phyloP scores from a whole-genome alignment of 64 coral and sea anemone species.

The Montipora efflorescens region DNA sequence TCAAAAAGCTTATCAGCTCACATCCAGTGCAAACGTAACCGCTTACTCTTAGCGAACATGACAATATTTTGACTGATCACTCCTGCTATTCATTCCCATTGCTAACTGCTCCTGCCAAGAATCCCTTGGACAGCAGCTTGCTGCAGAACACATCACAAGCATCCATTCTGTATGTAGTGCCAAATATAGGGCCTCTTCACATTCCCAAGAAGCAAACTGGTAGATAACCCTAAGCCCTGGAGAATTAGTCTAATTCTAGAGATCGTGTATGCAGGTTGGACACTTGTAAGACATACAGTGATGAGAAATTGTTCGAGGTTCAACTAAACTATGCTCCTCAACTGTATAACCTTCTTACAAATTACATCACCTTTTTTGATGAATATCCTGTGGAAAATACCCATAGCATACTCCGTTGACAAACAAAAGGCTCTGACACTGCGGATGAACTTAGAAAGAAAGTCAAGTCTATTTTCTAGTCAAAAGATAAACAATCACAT shows the following conservation, averaged over 20 bases:
- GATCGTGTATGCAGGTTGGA: slow-evolving; percentile 34
- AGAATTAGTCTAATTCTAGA: slow-evolving; percentile 35
- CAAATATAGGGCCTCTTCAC: slow-evolving; percentile 56
- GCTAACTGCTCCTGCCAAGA: background rate
- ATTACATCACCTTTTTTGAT: slow-evolving; percentile 49
- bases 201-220: slow-evolving; percentile 40
- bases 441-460: slow-evolving; percentile 56
- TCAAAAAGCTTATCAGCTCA: slow-evolving; percentile 5
- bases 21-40: background rate
- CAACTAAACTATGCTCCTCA: slow-evolving; percentile 46
- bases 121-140: background rate
- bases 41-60: background rate
- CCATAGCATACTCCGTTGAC: slow-evolving; percentile 56
- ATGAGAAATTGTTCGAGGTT: slow-evolving; percentile 31
- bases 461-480: slow-evolving; percentile 65
- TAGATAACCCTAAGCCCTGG: slow-evolving; percentile 43
- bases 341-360: slow-evolving; percentile 46
- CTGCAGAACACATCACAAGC: background rate
- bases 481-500: slow-evolving; percentile 46
- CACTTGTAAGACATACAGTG: slow-evolving; percentile 11
- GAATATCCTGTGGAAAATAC: slow-evolving; percentile 77
- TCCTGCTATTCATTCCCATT: slow-evolving; percentile 17
- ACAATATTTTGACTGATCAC: background rate
- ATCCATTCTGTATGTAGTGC: slow-evolving; percentile 30
- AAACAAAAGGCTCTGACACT: slow-evolving; percentile 69